Conservation (phyloP, 2,888 invertebrate species). For the Netelia fuscicornis region DNA sequence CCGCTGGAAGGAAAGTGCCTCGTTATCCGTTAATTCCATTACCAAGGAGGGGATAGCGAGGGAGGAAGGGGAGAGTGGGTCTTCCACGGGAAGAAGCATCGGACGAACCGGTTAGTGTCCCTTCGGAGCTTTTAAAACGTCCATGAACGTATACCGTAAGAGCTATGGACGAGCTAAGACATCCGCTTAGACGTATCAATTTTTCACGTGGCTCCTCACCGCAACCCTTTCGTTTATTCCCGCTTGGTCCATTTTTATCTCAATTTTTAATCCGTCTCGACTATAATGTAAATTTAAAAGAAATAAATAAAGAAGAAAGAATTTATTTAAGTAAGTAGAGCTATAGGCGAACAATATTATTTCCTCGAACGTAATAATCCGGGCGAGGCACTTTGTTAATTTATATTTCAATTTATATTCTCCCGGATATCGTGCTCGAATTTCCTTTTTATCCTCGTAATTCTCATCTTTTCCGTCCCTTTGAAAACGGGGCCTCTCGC, state of each 20-base stretch:
- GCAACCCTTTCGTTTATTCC: slow-evolving; percentile 26
- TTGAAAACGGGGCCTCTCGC: slow-evolving; percentile 38
- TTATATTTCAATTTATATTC: slow-evolving; percentile 55
- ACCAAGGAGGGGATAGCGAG: slow-evolving; percentile 52
- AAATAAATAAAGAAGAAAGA: too few species aligned
- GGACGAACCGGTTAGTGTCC: slow-evolving; percentile 65
- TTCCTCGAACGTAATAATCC: slow-evolving; percentile 25
- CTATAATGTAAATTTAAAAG: too few species aligned
- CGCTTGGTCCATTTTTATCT: not conserved
- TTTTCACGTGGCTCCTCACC: slow-evolving; percentile 32
- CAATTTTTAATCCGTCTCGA: too few species aligned
- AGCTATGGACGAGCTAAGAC: slow-evolving; percentile 27
- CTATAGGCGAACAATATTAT: not conserved
- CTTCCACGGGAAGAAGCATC: slow-evolving; percentile 48
- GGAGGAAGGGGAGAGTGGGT: not conserved
- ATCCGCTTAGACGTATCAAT: slow-evolving; percentile 46
- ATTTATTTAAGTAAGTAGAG: not conserved
- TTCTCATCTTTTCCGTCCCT: slow-evolving; percentile 56
- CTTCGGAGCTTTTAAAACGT: slow-evolving; percentile 55
- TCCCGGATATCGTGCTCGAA: slow-evolving; percentile 19
- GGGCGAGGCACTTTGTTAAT: slow-evolving; percentile 37
- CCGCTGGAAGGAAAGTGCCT: slow-evolving; percentile 71
- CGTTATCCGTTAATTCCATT: slow-evolving; percentile 78
- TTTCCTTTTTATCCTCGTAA: slow-evolving; percentile 54
- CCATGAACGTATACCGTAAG: slow-evolving; percentile 37